phyloP scores from a whole-genome alignment of 2,113 vertebrate species.

The Eclectus roratus region DNA sequence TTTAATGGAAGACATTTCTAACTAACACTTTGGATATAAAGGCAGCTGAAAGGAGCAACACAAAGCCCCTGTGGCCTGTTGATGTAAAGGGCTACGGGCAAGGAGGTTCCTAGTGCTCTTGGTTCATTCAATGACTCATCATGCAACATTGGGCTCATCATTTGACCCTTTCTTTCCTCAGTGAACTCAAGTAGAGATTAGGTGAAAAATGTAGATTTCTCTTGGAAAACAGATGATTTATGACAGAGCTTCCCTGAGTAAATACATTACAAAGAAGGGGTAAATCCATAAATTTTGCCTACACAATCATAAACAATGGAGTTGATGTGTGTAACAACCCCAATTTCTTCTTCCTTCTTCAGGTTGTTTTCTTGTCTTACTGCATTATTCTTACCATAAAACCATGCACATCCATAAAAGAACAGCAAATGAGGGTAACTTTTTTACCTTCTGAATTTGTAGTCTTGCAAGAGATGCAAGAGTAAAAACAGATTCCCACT shows the following conservation, averaged over 20 bases:
- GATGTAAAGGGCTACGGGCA: conserved; percentile 57
- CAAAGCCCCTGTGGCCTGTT: conserved; percentile 40
- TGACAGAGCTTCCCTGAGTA: conserved; percentile 30
- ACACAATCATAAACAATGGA: conserved; percentile 21
- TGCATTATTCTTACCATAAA: background rate
- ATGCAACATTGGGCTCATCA: conserved; percentile 32
- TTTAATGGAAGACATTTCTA: conserved; percentile 6
- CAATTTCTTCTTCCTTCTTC: background rate
- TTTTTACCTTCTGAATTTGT: background rate
- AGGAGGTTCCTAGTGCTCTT: conserved; percentile 28
- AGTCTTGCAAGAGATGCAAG: background rate
- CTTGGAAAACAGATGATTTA: conserved; percentile 63
- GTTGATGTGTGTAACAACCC: background rate
- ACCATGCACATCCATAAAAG: background rate
- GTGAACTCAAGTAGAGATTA: conserved; percentile 55
- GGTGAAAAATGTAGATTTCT: conserved; percentile 43
- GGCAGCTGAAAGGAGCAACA: background rate
- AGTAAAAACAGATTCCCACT: background rate
- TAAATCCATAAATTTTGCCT: conserved; percentile 49
- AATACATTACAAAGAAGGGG: conserved; percentile 55
- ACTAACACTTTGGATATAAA: conserved; percentile 21
- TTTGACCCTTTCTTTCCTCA: conserved; percentile 54
- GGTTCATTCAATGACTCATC: conserved; percentile 65
- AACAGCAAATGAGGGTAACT: background rate
- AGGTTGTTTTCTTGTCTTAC: background rate